Base-by-base conservation (phyloP, 2,888 invertebrate genomes). In the Embidobia sp. region DNA sequence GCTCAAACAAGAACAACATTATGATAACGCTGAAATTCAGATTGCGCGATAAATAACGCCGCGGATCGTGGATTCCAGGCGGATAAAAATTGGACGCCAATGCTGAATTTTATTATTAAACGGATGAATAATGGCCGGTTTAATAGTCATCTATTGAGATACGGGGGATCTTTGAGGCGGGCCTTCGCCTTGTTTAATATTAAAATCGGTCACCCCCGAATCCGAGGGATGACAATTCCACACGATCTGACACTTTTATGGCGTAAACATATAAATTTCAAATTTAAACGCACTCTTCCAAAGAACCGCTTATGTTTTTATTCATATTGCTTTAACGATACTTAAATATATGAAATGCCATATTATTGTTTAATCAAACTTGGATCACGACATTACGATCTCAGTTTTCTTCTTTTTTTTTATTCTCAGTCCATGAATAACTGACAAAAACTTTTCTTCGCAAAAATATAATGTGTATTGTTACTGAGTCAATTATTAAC, bases 71-170 rank as follows among this genome's bases (percentile, higher is more conserved):
- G 48, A 35, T 61, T 48, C 7, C 19, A 35, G 37, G 2, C 29
- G 72, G 59, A 72, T 72, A 61, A 61, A 77, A 67, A 46, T 72
- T 44, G 66, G n/a, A 57, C 35, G 42, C 33, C 33, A 69, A 57
- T 46, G 53, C 63, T 61, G 67, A 63, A 77, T 73, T 67, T 55
- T 72, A 61, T 66, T 77, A 72, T 77, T 72, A 77, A 51, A 67
- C 48, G 59, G 72, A 77, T 77, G 77, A 77, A 77, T 73, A 73
- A 73, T 67, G 67, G 67, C 63, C 11, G 77, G 48, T 53, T 73
- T 73, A 72, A 63, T 66, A 77, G 77, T 72, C 77, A 63, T 67
- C 53, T 55, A 64, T 72, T 66, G 59, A 37, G 66, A 59, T 66
- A 57, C 53, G 64, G 18, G 61, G 66, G 70, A 66, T 53, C 64